Conservation (phyloP, 2,797 vertebrate species). For the Gambelia wislizenii region DNA sequence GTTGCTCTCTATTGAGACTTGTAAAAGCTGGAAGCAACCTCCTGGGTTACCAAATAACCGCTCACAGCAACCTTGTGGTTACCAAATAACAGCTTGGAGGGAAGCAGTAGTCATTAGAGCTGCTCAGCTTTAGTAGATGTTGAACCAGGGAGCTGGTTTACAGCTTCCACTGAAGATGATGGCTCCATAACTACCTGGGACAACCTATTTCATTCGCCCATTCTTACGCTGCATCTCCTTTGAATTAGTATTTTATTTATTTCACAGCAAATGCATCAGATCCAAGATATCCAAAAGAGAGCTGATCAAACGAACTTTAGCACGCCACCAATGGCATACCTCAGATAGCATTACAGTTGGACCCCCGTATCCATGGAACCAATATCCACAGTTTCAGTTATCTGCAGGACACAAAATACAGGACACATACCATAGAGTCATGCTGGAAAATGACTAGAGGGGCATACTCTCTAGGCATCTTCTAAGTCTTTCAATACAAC, state of each 20-base stretch:
- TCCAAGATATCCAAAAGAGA: not conserved
- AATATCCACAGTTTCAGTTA: too few species aligned
- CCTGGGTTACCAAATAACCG: not conserved
- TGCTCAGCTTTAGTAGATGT: not conserved
- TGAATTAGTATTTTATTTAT: not conserved
- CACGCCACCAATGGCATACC: not conserved
- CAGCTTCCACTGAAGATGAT: not conserved
- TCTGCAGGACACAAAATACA: too few species aligned
- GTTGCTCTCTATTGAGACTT: not conserved
- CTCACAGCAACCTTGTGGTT: too few species aligned
- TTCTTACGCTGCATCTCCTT: not conserved
- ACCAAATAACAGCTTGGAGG: not conserved
- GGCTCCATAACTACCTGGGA: not conserved
- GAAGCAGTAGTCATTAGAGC: not conserved
- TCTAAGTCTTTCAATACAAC: too few species aligned
- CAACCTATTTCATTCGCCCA: not conserved
- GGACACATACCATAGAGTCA: too few species aligned
- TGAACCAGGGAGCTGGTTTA: not conserved
- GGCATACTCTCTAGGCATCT: too few species aligned
- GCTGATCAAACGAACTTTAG: not conserved
- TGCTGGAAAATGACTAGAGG: too few species aligned
- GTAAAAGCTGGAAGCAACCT: not conserved
- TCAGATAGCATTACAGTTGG: not conserved
- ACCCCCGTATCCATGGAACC: too few species aligned
- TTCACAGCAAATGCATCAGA: conserved; percentile 4